These are phyloP conservation scores for Hetaerina titia DNA, from an alignment of 2,888 invertebrate species.

Conservation along the genomic window DNA sequence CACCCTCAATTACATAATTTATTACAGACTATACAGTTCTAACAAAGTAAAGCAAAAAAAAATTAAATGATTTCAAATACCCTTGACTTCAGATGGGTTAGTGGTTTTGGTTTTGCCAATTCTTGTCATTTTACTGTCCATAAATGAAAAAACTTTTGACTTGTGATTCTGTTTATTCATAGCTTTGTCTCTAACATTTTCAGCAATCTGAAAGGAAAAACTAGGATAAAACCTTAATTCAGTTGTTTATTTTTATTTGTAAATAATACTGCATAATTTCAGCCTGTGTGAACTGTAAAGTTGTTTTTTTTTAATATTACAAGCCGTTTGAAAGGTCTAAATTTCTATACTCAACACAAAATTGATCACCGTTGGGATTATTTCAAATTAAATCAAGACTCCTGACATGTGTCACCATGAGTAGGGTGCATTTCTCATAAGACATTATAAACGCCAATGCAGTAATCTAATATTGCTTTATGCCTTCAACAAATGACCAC, in stretches of 20 bases:
- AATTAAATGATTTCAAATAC: not conserved
- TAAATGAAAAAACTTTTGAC: not conserved
- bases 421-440: too few relatives aligned
- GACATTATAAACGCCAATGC: too few relatives aligned
- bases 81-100: not conserved
- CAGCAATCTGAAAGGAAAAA: constrained; percentile 32
- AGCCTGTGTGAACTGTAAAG: not conserved
- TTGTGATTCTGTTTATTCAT: not conserved
- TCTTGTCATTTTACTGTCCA: not conserved
- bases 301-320: not conserved
- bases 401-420: too few relatives aligned
- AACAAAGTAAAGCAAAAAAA: not conserved
- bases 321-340: not conserved
- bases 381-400: not conserved
- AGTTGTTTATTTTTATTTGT: not conserved
- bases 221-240: not conserved
- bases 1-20: not conserved
- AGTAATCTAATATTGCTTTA: too few relatives aligned
- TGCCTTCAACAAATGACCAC: too few relatives aligned
- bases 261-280: not conserved
- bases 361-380: not conserved
- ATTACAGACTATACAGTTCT: not conserved
- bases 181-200: constrained; percentile 38
- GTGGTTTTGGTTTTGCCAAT: not conserved
- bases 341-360: not conserved